A percentile compares a stretch with the other conserved stretches of the same genome.
Evolutionary conservation across 2,113 vertebrate genomes (phyloP).

Genomic region (Sigmodon hispidus): DNA sequence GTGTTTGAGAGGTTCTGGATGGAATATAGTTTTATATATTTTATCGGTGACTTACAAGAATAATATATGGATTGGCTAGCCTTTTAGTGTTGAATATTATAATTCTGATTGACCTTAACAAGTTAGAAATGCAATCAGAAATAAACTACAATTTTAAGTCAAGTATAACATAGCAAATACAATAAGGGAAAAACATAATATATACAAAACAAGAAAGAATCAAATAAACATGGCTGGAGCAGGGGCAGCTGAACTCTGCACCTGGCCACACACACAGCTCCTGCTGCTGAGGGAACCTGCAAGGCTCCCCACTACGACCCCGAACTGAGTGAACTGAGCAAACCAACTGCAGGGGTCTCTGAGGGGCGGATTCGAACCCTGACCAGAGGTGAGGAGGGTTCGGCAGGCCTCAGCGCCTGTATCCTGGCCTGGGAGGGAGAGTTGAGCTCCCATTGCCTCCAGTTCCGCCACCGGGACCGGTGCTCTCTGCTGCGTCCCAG

Average conservation of each 20-base stretch:
- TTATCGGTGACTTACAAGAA: conserved; percentile 50
- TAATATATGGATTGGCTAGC: conserved; percentile 25
- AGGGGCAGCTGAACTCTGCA: neutral
- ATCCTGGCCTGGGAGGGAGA: no score
- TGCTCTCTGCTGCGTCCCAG: no score
- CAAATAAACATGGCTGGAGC: conserved; percentile 12
- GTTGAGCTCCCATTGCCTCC: no score
- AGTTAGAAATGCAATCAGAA: conserved; percentile 53
- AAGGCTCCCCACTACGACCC: no score
- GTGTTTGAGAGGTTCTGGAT: neutral
- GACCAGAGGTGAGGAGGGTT: no score
- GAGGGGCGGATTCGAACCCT: no score
- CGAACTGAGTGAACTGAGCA: no score
- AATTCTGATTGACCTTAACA: conserved; percentile 67
- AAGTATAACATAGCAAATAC: conserved; percentile 48
- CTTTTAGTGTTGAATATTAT: conserved; percentile 44
- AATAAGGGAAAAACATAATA: conserved; percentile 25
- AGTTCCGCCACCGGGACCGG: no score
- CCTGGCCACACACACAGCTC: no score
- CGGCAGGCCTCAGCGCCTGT: no score
- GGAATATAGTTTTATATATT: conserved; percentile 39
- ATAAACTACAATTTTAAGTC: conserved; percentile 55
- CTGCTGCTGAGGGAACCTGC: no score
- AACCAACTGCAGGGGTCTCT: no score
- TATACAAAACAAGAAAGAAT: conserved; percentile 24